Percentiles rank a stretch among this genome's conserved stretches.
Evolutionary conservation across 2,888 invertebrate species (phyloP).

Genomic region (Capitulum mitella): DNA sequence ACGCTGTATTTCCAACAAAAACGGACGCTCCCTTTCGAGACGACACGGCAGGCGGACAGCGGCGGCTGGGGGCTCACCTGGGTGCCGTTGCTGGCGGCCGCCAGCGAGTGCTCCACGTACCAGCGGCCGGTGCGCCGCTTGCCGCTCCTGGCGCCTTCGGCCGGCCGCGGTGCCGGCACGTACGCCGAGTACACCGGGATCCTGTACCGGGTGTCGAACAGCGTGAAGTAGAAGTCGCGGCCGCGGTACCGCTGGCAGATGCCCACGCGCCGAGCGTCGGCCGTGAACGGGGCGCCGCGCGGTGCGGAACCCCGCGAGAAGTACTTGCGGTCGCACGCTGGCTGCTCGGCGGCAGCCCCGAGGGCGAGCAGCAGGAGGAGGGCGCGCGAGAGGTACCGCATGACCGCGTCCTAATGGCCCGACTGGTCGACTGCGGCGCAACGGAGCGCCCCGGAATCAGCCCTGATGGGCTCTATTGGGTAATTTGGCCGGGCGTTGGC

Average conservation of each 20-base stretch:
- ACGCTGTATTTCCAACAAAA: no score
- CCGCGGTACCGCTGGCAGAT: neutral
- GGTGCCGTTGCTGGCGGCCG: neutral
- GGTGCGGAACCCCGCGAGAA: neutral
- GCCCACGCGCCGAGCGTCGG: neutral
- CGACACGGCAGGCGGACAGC: no score
- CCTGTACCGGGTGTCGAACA: conserved; percentile 15
- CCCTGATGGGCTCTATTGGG: no score
- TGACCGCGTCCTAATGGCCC: no score
- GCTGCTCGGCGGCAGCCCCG: neutral
- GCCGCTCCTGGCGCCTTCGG: neutral
- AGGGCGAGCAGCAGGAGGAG: no score
- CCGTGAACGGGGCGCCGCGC: conserved; percentile 1
- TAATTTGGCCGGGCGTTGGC: no score
- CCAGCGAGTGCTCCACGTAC: conserved; percentile 16
- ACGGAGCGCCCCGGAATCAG: no score
- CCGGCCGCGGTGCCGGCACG: conserved; percentile 1
- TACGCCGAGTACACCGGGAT: conserved; percentile 20
- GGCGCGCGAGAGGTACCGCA: no score
- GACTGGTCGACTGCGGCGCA: no score
- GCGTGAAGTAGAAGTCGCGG: conserved; percentile 7
- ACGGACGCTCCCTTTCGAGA: no score
- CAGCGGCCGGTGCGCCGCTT: conserved; percentile 1
- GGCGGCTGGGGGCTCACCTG: no score
- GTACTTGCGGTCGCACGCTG: neutral